phyloP scores from a whole-genome alignment of 2,888 invertebrate genomes.

The Onchidella celtica region DNA sequence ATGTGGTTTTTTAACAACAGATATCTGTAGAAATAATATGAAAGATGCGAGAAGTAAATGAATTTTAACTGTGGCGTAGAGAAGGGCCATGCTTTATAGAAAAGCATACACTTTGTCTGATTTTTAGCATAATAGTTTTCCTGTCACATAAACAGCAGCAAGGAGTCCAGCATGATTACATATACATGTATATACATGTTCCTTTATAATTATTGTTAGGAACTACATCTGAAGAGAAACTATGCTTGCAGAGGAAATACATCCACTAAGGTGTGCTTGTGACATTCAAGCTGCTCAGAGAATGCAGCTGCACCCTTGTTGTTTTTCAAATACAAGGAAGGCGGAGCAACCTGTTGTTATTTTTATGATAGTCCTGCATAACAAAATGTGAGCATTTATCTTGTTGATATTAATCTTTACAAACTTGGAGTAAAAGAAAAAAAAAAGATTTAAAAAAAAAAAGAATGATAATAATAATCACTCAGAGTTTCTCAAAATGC shows the following conservation, averaged over 20 bases:
- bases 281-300: not conserved
- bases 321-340: not conserved
- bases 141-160: too few species aligned
- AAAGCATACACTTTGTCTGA: too few species aligned
- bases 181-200: not conserved
- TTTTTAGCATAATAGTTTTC: not conserved
- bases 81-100: too few species aligned
- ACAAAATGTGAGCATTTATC: not conserved
- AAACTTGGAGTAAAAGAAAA: not conserved
- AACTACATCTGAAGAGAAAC: not conserved
- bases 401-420: conserved; percentile 5
- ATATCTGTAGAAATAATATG: too few species aligned
- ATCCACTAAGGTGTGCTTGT: not conserved
- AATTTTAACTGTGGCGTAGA: too few species aligned
- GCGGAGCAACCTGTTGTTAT: not conserved
- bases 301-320: not conserved
- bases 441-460: too few species aligned
- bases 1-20: too few species aligned
- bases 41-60: too few species aligned
- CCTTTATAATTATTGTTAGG: too few species aligned
- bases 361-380: not conserved
- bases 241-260: not conserved
- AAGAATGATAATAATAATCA: too few species aligned
- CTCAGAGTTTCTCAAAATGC: too few species aligned
- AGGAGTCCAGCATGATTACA: not conserved